Evolutionary conservation across 2,888 invertebrate species (phyloP).

Genomic region (Ametastegia equiseti): DNA sequence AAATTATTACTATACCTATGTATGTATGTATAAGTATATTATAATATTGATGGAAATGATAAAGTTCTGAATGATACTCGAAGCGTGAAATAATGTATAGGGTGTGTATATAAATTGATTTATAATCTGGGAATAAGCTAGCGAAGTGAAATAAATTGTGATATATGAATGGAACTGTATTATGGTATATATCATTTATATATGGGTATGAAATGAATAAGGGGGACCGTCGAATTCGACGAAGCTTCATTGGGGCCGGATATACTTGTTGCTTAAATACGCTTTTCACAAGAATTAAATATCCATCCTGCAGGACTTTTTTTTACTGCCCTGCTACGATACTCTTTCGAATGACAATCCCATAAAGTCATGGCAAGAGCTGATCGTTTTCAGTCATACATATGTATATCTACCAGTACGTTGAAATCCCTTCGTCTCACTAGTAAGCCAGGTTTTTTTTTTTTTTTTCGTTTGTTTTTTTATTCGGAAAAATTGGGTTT

Average conservation of each 20-base stretch:
- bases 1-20: too few relatives aligned
- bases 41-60: background rate
- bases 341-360: background rate
- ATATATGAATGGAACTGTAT: background rate
- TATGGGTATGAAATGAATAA: background rate
- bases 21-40: too few relatives aligned
- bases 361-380: slow-evolving; percentile 14
- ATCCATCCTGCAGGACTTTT: background rate
- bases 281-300: background rate
- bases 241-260: background rate
- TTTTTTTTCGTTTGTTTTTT: too few relatives aligned
- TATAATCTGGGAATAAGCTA: background rate
- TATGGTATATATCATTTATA: background rate
- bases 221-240: background rate
- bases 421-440: too few relatives aligned
- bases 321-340: background rate
- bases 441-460: background rate
- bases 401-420: too few relatives aligned
- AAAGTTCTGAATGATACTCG: background rate
- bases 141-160: background rate
- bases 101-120: background rate
- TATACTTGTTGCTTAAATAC: background rate
- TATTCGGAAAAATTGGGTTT: too few relatives aligned
- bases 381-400: too few relatives aligned
- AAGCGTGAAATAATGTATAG: background rate